Base-by-base conservation (phyloP, 2,888 invertebrate genomes). In the Cataglyphis albicans region DNA sequence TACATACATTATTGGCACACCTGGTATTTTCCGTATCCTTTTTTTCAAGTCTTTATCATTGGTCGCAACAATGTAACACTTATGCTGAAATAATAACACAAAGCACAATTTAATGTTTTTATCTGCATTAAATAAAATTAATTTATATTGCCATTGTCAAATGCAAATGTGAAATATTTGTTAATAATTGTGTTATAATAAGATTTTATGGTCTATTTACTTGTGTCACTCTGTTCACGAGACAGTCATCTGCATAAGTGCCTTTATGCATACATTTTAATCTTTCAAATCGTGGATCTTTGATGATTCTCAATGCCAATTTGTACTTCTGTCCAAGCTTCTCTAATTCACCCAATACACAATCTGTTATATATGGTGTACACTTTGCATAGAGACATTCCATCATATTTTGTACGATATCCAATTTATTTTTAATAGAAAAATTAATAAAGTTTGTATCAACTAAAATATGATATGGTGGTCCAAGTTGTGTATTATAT, bases 371-470 rank as follows among this genome's bases (percentile, higher is more conserved):
- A 92, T 99, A 99, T 0, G 99, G 99, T 91, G 98, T 98, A 94
- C 99, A 99, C 95, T 99, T 99, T 0, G 99, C 99, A 95, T 99
- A 99, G 7, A 99, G 95, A 94, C 99, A 99, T 92, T 99, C 99
- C 99, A 99, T 99, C 98, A 99, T 99, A 88, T 98, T 98, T 92
- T 99, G 98, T 80, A 99, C 97, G 57, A 99, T 97, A 93, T 99
- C 99, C 87, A 99, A 95, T 95, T 99, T 99, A 94, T 98, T 99
- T 95, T 99, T 99, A 59, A 99, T 98, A 7, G 99, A 98, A 93
- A 99, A 99, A 94, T 99, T 99, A 10, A 99, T 97, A 93, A 99
- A 99, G 95, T 99, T 99, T 2, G 99, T 99, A 93, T 99, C 99
- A 5, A 99, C 94, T 21, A 99, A 95, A 59, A 99, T 97, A 93